Evolutionary conservation across 2,113 vertebrate genomes (phyloP).

Genomic region (Oophaga pumilio): DNA sequence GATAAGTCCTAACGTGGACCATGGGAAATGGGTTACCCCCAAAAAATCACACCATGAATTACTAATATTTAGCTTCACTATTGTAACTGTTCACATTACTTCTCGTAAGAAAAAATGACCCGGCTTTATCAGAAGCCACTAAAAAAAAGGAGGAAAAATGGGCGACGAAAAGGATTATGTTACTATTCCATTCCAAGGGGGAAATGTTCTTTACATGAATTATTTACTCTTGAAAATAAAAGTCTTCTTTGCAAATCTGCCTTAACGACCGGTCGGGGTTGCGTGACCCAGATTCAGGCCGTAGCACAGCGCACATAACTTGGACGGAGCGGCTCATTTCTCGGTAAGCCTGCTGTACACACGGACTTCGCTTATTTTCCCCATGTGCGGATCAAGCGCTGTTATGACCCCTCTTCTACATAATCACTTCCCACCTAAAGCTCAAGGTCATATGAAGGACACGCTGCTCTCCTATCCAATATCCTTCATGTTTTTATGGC

Average conservation of each 20-base stretch:
- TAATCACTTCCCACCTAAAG: conserved; percentile 29
- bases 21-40: too few relatives aligned
- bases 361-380: conserved; percentile 1
- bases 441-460: conserved; percentile 41
- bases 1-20: too few relatives aligned
- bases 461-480: conserved; percentile 6
- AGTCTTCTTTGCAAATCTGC: background rate
- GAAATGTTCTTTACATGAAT: too few relatives aligned
- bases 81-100: too few relatives aligned
- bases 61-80: too few relatives aligned
- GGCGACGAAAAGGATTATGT: too few relatives aligned
- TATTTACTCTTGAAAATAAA: background rate
- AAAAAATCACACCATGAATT: too few relatives aligned
- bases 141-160: too few relatives aligned
- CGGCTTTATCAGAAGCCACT: too few relatives aligned
- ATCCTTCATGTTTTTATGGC: conserved; percentile 31
- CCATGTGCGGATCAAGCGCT: background rate
- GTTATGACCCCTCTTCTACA: background rate
- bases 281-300: background rate
- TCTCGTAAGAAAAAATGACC: too few relatives aligned
- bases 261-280: background rate
- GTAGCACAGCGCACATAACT: conserved; percentile 7
- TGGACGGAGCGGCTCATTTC: background rate
- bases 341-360: background rate
- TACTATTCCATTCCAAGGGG: too few relatives aligned